phyloP scores from a whole-genome alignment of 1,140 invertebrate genomes.

The Chelonus insularis region DNA sequence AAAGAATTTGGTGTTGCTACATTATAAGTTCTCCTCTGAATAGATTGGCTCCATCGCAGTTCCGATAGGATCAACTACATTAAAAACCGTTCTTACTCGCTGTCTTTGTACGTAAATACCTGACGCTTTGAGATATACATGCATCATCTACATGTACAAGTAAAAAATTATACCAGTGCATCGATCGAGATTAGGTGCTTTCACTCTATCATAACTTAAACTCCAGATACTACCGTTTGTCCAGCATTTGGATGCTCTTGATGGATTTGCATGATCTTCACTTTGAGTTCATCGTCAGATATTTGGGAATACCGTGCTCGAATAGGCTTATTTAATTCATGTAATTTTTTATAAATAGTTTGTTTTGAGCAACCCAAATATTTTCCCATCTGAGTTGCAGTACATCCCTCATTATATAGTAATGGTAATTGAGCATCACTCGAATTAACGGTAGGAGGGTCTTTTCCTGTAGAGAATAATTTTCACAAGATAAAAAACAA shows the following conservation, averaged over 20 bases:
- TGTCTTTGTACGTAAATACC: not conserved
- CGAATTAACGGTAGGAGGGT: not conserved
- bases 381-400: not conserved
- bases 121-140: not conserved
- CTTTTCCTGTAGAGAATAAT: too few species aligned
- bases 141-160: not conserved
- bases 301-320: not conserved
- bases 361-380: not conserved
- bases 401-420: not conserved
- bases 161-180: too few species aligned
- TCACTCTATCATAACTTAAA: too few species aligned
- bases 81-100: not conserved
- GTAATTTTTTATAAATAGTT: not conserved
- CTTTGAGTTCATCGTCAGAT: not conserved
- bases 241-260: not conserved
- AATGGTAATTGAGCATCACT: not conserved
- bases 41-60: constrained; percentile 12
- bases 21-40: constrained; percentile 1
- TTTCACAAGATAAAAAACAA: too few species aligned
- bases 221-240: not conserved
- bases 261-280: not conserved
- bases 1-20: constrained; percentile 9
- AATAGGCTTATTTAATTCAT: not conserved
- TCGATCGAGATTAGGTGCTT: too few species aligned
- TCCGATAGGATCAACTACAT: not conserved